Percentiles rank a stretch among this genome's conserved stretches.
phyloP scores from a whole-genome alignment of 2,888 invertebrate species.

The Ephialtes manifestator region DNA sequence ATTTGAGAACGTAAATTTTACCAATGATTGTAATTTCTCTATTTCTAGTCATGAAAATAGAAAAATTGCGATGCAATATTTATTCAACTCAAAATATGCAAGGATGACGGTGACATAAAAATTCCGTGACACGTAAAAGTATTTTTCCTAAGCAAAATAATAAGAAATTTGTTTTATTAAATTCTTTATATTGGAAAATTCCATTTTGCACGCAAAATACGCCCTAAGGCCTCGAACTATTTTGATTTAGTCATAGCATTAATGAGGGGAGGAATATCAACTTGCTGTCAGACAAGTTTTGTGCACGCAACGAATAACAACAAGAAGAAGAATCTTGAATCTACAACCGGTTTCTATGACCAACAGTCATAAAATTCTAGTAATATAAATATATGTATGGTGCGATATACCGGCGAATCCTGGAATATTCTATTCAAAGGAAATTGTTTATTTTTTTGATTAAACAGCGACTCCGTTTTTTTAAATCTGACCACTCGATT shows the following conservation, averaged over 20 bases:
- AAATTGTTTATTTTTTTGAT: constrained; percentile 9
- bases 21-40: not conserved
- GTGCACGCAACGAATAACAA: not conserved
- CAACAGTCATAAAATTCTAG: constrained; percentile 3
- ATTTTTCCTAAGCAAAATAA: not conserved
- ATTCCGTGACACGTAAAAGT: not conserved
- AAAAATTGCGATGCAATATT: not conserved
- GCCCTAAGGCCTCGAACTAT: not conserved
- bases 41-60: not conserved
- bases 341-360: constrained; percentile 25
- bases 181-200: not conserved
- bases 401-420: not conserved
- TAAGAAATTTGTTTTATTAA: not conserved
- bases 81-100: not conserved
- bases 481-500: too few relatives aligned
- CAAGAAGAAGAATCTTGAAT: constrained; percentile 3
- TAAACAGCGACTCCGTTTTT: too few relatives aligned
- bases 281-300: constrained; percentile 14
- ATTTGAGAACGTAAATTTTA: too few relatives aligned
- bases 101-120: not conserved
- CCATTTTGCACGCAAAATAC: not conserved
- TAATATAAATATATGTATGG: not conserved
- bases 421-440: not conserved
- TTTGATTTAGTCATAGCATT: not conserved
- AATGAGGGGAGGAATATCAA: not conserved